Conservation (phyloP, 2,113 vertebrate species). For the Anarrhichthys ocellatus region DNA sequence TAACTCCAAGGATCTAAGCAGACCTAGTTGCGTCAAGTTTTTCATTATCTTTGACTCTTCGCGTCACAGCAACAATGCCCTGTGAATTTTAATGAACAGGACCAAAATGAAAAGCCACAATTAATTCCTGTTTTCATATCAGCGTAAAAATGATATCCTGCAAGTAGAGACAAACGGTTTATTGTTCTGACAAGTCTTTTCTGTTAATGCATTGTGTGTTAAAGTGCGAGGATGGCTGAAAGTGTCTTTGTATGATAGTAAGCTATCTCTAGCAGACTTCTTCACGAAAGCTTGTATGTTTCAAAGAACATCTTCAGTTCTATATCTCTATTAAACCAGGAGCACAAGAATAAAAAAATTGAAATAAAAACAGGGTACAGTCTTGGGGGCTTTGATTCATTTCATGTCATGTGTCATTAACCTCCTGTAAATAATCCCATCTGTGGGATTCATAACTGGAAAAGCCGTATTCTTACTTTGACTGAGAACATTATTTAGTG, state of each 20-base stretch:
- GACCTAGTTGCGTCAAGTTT: constrained; percentile 38
- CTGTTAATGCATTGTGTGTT: background rate
- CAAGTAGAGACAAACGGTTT: background rate
- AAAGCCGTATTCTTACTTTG: background rate
- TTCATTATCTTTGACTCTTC: constrained; percentile 67
- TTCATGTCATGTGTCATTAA: constrained; percentile 9
- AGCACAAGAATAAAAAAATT: background rate
- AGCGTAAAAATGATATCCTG: constrained; percentile 5
- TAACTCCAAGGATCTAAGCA: constrained; percentile 60
- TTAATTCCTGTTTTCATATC: constrained; percentile 37
- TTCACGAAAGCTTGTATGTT: background rate
- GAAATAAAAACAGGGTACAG: background rate
- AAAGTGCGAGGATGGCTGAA: background rate
- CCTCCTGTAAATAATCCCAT: background rate
- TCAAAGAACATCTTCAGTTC: background rate
- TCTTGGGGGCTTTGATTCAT: background rate
- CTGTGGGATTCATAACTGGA: background rate
- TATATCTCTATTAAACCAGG: constrained; percentile 6
- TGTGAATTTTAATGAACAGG: constrained; percentile 50
- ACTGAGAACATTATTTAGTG: background rate
- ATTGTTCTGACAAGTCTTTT: constrained; percentile 3
- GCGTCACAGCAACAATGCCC: constrained; percentile 27
- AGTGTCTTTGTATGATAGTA: background rate
- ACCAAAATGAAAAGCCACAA: constrained; percentile 28
- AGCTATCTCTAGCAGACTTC: background rate